Conservation (phyloP, 2,888 invertebrate species). For the Hirtodrosophila alboralis region DNA sequence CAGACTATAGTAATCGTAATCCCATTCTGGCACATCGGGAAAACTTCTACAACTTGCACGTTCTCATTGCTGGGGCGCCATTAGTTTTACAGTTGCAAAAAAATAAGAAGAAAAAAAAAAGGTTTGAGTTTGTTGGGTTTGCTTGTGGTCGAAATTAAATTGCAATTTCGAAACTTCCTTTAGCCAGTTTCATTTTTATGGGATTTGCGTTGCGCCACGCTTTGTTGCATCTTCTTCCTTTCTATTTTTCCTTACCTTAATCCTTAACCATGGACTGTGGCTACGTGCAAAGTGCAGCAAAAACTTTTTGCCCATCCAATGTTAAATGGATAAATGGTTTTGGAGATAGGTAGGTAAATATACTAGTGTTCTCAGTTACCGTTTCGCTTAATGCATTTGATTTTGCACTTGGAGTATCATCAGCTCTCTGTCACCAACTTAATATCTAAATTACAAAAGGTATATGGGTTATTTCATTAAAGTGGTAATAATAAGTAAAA, state of each 20-base stretch:
- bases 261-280: slow-evolving; percentile 24
- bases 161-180: slow-evolving; percentile 74
- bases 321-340: slow-evolving; percentile 63
- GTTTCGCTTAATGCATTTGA: slow-evolving; percentile 71
- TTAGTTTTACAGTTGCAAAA: slow-evolving; percentile 38
- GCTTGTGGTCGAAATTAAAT: slow-evolving; percentile 76
- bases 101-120: no score
- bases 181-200: slow-evolving; percentile 68
- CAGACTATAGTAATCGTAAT: slow-evolving; percentile 1
- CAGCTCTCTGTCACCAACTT: background rate
- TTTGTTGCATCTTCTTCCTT: slow-evolving; percentile 42
- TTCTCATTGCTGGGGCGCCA: slow-evolving; percentile 40
- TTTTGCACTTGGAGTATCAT: slow-evolving; percentile 54
- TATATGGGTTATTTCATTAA: no score
- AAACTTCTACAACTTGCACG: slow-evolving; percentile 45
- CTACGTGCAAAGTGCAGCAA: slow-evolving; percentile 67
- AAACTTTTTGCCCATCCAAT: slow-evolving; percentile 23
- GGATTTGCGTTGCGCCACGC: slow-evolving; percentile 60
- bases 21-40: slow-evolving; percentile 5
- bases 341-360: slow-evolving; percentile 31
- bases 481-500: no score
- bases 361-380: slow-evolving; percentile 63
- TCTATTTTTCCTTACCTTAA: background rate
- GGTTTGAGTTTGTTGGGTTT: no score
- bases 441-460: no score